phyloP scores from a whole-genome alignment of 64 coral and sea anemone species.

The Montipora efflorescens region DNA sequence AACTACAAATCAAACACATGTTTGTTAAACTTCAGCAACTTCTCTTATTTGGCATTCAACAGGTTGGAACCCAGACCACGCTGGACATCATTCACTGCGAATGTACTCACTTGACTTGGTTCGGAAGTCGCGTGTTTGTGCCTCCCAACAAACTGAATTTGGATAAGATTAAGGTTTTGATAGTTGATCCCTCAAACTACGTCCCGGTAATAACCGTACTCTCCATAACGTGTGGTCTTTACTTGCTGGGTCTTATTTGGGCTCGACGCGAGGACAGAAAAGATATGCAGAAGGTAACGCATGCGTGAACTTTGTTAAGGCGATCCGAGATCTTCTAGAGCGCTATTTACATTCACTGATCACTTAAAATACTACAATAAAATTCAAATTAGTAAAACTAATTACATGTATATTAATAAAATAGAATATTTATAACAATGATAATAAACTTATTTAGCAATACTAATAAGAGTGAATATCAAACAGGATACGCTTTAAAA shows the following conservation, averaged over 20 bases:
- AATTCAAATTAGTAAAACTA: no score
- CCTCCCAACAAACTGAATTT: slow-evolving; percentile 77
- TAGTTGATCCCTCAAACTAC: slow-evolving; percentile 82
- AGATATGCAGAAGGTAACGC: slow-evolving; percentile 77
- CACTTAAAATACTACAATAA: no score
- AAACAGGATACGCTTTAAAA: no score
- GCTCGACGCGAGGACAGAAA: slow-evolving; percentile 76
- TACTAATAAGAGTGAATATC: no score
- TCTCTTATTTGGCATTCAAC: neutral
- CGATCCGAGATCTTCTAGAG: no score
- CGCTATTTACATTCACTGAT: no score
- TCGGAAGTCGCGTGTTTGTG: slow-evolving; percentile 80
- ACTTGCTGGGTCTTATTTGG: slow-evolving; percentile 71
- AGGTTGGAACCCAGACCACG: slow-evolving; percentile 91
- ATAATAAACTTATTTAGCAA: no score
- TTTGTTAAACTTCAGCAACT: neutral
- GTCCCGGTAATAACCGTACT: slow-evolving; percentile 68
- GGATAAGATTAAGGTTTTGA: slow-evolving; percentile 34
- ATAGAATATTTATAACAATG: no score
- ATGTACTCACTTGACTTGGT: slow-evolving; percentile 95
- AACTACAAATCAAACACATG: accelerated
- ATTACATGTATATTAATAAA: no score
- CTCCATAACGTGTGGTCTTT: slow-evolving; percentile 54
- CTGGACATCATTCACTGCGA: slow-evolving; percentile 64
- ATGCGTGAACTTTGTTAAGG: no score